phyloP scores from a whole-genome alignment of 2,888 invertebrate genomes.

The Brassicogethes aeneus region DNA sequence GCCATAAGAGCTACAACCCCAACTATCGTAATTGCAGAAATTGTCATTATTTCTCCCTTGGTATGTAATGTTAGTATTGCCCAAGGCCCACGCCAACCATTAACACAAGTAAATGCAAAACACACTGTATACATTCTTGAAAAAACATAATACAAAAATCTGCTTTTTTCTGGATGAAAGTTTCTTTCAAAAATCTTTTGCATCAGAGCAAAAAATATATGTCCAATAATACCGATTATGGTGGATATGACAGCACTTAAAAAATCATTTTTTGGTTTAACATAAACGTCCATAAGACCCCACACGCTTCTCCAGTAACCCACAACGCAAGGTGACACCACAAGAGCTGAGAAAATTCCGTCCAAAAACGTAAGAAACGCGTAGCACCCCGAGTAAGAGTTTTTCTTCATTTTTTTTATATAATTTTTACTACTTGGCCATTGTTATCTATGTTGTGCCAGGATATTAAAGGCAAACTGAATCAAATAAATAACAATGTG shows the following conservation, averaged over 20 bases:
- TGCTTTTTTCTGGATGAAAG: constrained; percentile 58
- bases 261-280: constrained; percentile 53
- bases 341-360: constrained; percentile 57
- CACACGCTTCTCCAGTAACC: constrained; percentile 84
- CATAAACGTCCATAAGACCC: constrained; percentile 65
- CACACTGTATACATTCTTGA: constrained; percentile 67
- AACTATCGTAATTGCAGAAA: constrained; percentile 55
- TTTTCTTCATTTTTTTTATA: background rate
- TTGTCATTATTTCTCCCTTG: constrained; percentile 48
- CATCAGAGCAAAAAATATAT: constrained; percentile 57
- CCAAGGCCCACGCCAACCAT: constrained; percentile 85
- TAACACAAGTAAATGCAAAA: constrained; percentile 75
- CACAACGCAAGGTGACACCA: constrained; percentile 75
- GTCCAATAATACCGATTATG: constrained; percentile 59
- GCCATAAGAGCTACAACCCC: constrained; percentile 60
- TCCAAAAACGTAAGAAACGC: constrained; percentile 60
- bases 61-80: constrained; percentile 64
- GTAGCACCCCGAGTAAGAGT: constrained; percentile 34
- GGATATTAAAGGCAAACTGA: constrained; percentile 8
- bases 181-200: constrained; percentile 53
- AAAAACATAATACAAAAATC: constrained; percentile 57
- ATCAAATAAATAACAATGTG: constrained; percentile 15
- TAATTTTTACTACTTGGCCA: background rate
- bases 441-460: background rate
- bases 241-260: constrained; percentile 60